Evolutionary conservation across 2,797 vertebrate species (phyloP), one percentile per base, ranked within the genome.

Genomic region (Borostomias antarcticus): DNA sequence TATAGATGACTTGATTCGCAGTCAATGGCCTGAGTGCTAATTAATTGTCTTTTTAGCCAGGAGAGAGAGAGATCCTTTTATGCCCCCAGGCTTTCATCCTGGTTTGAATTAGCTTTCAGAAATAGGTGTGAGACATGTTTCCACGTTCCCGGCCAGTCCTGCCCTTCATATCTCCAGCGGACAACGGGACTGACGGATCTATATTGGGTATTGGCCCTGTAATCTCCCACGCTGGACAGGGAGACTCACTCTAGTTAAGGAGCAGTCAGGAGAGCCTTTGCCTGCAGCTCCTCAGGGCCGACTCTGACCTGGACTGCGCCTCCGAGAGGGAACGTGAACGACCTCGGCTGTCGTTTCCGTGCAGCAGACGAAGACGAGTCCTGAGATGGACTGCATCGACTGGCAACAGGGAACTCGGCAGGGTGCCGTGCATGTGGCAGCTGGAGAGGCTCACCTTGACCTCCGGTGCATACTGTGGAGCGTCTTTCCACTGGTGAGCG

Each of bases 101-200:
- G n/a, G n/a, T n/a, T n/a, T n/a, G n/a, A n/a, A n/a, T n/a, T 29
- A 71, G 62, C 17, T 32, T 63, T 60, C 30, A 15, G 10, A 37
- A 58, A 19, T 77, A 33, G 61, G 62, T 68, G 64, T 52, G 60
- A 78, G 62, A 28, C n/a, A n/a, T n/a, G n/a, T 75, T 79, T 68
- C 64, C 80, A 67, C 51, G 72, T 77, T 86, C 59, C 9, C 74
- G 65, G 51, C 59, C 65, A 79, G 67, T 72, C 74, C 65, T 73
- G 73, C 69, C 73, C 66, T 62, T 69, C 59, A 62, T 66, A 72
- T 75, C 57, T 54, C 5, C 60, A 76, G 76, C 79, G 82, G 80
- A 87, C 81, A 85, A 86, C 79, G 79, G 73, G 57, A 66, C 77
- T 85, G 85, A 90, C 86, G n/a, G n/a, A n/a, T n/a, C n/a, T n/a